Base-by-base conservation (phyloP, 2,113 vertebrate species). In the Mesembrinibis cayennensis region DNA sequence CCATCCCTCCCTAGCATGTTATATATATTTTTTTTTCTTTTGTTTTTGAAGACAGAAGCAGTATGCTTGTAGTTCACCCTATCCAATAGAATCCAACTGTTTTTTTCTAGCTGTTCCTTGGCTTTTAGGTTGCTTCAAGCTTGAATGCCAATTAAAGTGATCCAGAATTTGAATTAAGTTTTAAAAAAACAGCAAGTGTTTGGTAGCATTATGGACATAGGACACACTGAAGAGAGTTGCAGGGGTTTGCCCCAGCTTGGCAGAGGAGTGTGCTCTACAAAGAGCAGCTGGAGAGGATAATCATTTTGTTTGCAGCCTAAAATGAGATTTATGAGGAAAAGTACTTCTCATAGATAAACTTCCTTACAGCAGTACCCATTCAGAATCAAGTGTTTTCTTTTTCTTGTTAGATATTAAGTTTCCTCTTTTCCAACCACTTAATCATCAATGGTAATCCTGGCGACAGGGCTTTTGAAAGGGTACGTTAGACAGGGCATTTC, bases 111-210 rank as follows among this genome's bases (percentile, higher is more conserved):
- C 6, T 69, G 0, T 20, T 56, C 11, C 11, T 6, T 55, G 6
- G 62, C 7, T 65, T 87, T 78, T 45, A 65, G 29, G 5, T 44
- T 70, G 12, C 4, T 91, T 77, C 21, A 14, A 49, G 21, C 7
- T 53, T 81, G 40, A 65, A 80, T n/a, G 23, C 1, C 19, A 80
- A 25, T 32, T 66, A 25, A 53, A 62, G 10, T 26, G 10, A 80
- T n/a, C 1, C 18, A 56, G 22, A 86, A 52, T 56, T 38, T 44
- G 5, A 90, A 62, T 29, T 30, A 34, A 16, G 3, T 65, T 49
- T 10, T 12, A 4, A 56, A 4, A 56, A 56, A 59, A 0, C 7
- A 55, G 2, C 2, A 59, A 27, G 6, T 0, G 1, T 79, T 83
- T 34, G 4, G 2, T 22, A 53, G 6, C 4, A 36, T 40, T 77